phyloP scores from a whole-genome alignment of 2,888 invertebrate genomes.

The Anorthoa munda region DNA sequence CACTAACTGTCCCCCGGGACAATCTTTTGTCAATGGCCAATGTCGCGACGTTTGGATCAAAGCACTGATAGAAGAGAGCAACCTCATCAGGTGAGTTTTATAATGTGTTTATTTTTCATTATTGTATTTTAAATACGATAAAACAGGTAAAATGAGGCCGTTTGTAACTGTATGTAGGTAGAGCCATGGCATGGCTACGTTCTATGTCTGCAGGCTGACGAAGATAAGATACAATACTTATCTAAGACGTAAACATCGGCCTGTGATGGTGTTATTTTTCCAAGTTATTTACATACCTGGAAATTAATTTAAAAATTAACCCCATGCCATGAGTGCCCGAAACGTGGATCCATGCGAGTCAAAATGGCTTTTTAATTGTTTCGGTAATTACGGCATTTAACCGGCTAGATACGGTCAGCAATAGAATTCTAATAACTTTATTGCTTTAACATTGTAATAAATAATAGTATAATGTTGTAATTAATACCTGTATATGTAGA shows the following conservation, averaged over 20 bases:
- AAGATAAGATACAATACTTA: conserved; percentile 41
- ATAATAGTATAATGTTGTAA: too few species aligned
- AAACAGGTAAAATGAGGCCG: neutral
- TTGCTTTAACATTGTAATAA: too few species aligned
- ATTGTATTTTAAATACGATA: conserved; percentile 1
- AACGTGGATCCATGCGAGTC: too few species aligned
- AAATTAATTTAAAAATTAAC: neutral
- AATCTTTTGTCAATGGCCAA: conserved; percentile 63
- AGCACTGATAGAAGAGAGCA: neutral
- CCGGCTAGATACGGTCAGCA: neutral
- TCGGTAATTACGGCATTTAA: too few species aligned
- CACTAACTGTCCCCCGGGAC: conserved; percentile 64
- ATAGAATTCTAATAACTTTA: neutral
- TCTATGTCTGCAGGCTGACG: conserved; percentile 3
- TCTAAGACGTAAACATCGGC: conserved; percentile 19
- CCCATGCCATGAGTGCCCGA: too few species aligned
- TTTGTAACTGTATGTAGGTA: neutral
- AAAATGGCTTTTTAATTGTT: too few species aligned
- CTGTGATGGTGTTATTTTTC: conserved; percentile 8
- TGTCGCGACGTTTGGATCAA: conserved; percentile 57
- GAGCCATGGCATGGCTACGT: neutral
- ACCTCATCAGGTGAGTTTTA: conserved; percentile 37
- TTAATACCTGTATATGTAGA: too few species aligned
- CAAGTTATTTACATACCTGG: neutral
- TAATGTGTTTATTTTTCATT: neutral